A percentile compares a stretch with the other conserved stretches of the same genome.
These are phyloP conservation scores for Coleophora deauratella DNA, from an alignment of 2,888 invertebrate species.

Conservation along the genomic window DNA sequence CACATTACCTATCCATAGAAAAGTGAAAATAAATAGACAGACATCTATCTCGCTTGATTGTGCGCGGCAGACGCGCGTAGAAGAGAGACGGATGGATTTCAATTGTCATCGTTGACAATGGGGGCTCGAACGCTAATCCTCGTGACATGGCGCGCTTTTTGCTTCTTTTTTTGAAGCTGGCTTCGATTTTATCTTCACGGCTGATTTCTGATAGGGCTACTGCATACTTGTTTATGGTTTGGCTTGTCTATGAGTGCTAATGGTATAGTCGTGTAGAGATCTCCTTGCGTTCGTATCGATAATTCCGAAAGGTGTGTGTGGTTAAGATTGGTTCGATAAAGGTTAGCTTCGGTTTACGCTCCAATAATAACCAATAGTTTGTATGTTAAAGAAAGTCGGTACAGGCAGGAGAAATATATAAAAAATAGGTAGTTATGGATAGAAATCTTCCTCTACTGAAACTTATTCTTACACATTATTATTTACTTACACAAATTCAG, in stretches of 20 bases:
- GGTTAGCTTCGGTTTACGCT: constrained; percentile 16
- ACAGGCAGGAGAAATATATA: too few relatives aligned
- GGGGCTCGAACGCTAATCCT: constrained; percentile 57
- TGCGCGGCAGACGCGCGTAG: constrained; percentile 19
- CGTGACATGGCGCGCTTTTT: constrained; percentile 57
- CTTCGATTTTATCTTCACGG: constrained; percentile 46
- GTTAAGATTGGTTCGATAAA: constrained; percentile 34
- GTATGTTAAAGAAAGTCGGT: not conserved
- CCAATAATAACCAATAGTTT: not conserved
- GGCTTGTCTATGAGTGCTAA: constrained; percentile 50
- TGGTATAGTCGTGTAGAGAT: constrained; percentile 61
- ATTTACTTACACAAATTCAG: too few relatives aligned
- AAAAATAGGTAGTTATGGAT: too few relatives aligned
- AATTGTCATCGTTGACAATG: constrained; percentile 64
- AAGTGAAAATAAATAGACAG: constrained; percentile 63
- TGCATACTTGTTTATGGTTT: constrained; percentile 44
- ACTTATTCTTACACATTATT: too few relatives aligned
- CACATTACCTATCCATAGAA: constrained; percentile 61
- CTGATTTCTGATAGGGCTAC: constrained; percentile 61
- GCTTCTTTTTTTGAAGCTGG: constrained; percentile 34
- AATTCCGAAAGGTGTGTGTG: constrained; percentile 38
- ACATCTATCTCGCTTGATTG: constrained; percentile 40
- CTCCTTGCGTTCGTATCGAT: constrained; percentile 45
- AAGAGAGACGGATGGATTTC: constrained; percentile 55
- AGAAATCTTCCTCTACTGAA: too few relatives aligned